Conservation (phyloP, 2,797 vertebrate species). For the Sebastes dallii region DNA sequence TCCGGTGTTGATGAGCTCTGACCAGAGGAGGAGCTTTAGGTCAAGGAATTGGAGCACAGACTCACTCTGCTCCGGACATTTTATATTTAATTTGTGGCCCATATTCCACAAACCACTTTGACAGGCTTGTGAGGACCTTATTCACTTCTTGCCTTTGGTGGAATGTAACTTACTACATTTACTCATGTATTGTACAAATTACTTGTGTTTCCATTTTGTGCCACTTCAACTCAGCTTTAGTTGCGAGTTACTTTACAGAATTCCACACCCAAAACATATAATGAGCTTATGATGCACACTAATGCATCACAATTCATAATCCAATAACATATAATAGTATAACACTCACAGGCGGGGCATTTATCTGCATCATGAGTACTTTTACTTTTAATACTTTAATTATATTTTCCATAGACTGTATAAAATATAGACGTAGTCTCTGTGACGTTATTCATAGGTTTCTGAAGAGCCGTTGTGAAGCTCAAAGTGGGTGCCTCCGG, state of each 20-base stretch:
- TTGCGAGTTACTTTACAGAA: background rate
- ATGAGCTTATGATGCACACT: background rate
- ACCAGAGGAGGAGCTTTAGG: conserved; percentile 63
- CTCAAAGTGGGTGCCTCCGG: no score
- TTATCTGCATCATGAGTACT: background rate
- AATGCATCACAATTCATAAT: background rate
- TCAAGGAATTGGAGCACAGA: conserved; percentile 51
- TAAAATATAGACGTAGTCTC: no score
- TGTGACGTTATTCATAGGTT: no score
- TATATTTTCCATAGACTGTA: background rate
- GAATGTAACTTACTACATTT: background rate
- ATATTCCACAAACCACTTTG: conserved; percentile 33
- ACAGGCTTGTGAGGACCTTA: background rate
- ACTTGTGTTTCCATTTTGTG: background rate
- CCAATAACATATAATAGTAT: background rate
- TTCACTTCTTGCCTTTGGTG: background rate
- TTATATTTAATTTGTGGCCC: conserved; percentile 8
- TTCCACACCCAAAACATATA: background rate
- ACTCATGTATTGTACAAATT: background rate
- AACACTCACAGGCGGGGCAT: background rate
- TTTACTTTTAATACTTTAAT: background rate
- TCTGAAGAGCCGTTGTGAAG: no score
- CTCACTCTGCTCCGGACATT: background rate
- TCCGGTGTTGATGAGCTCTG: conserved; percentile 30
- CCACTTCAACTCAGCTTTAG: background rate